A percentile compares a stretch with the other conserved stretches of the same genome.
Conservation (phyloP, 2,797 vertebrate species). For the Falco peregrinus region DNA sequence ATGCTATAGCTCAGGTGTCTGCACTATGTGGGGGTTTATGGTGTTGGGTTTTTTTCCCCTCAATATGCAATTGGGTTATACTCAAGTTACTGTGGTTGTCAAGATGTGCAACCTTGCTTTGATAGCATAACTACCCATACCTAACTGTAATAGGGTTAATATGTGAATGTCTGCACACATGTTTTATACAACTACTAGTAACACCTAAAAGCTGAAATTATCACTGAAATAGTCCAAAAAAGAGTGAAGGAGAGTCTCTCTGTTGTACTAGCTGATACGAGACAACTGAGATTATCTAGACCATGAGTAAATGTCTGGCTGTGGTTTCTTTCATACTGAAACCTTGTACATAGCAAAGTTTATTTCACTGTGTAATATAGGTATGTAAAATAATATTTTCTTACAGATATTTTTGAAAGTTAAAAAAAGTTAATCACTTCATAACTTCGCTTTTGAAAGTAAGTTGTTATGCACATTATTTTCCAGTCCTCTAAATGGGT, state of each 20-base stretch:
- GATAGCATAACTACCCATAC: not conserved
- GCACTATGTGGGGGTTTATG: not conserved
- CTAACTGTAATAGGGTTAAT: not conserved
- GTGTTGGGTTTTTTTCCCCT: not conserved
- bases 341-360: conserved; percentile 68
- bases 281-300: conserved; percentile 5
- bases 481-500: conserved; percentile 52
- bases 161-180: not conserved
- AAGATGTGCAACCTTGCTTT: not conserved
- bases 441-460: conserved; percentile 65
- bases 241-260: not conserved
- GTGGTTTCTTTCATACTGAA: conserved; percentile 54
- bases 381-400: conserved; percentile 78
- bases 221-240: not conserved
- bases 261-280: not conserved
- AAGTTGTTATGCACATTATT: conserved; percentile 62
- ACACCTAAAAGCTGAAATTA: not conserved
- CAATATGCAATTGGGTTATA: conserved; percentile 28
- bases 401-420: conserved; percentile 76
- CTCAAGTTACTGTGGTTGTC: conserved; percentile 19
- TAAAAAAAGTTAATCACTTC: conserved; percentile 32
- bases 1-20: conserved; percentile 38
- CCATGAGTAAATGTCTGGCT: conserved; percentile 30
- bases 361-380: conserved; percentile 72
- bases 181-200: not conserved